These are phyloP conservation scores for Salvelinus sp. DNA, from an alignment of 2,113 vertebrate species.

Conservation along the genomic window DNA sequence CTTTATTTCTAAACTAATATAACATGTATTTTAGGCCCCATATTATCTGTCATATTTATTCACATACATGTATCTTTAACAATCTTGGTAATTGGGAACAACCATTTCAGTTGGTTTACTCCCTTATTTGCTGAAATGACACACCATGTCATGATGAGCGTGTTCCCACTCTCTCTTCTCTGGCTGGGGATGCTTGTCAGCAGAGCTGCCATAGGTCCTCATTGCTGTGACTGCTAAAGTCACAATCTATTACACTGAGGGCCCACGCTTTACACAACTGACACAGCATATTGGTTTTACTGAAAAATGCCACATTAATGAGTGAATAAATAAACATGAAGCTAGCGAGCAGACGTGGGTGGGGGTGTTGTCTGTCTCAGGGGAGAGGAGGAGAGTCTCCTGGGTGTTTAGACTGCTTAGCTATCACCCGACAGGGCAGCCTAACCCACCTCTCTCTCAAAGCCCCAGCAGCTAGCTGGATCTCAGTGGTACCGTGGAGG, in stretches of 20 bases:
- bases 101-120: constrained; percentile 9
- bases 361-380: constrained; percentile 54
- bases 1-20: background rate
- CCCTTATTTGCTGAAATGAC: constrained; percentile 44
- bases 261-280: constrained; percentile 49
- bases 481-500: constrained; percentile 14
- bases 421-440: constrained; percentile 52
- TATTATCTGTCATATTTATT: background rate
- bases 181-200: constrained; percentile 57
- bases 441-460: constrained; percentile 22
- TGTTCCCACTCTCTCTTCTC: constrained; percentile 15
- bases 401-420: constrained; percentile 54
- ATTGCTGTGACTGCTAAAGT: constrained; percentile 51
- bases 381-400: constrained; percentile 31
- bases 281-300: constrained; percentile 72
- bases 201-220: constrained; percentile 51
- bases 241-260: constrained; percentile 58
- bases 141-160: constrained; percentile 32
- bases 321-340: constrained; percentile 62
- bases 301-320: constrained; percentile 49
- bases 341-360: constrained; percentile 43
- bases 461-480: constrained; percentile 42
- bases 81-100: constrained; percentile 38
- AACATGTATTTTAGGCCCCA: background rate
- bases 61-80: constrained; percentile 15